Base-by-base conservation (phyloP, 30 jellyfish, hydroid and myxozoan species). In the Pseudorhiza aurosa region DNA sequence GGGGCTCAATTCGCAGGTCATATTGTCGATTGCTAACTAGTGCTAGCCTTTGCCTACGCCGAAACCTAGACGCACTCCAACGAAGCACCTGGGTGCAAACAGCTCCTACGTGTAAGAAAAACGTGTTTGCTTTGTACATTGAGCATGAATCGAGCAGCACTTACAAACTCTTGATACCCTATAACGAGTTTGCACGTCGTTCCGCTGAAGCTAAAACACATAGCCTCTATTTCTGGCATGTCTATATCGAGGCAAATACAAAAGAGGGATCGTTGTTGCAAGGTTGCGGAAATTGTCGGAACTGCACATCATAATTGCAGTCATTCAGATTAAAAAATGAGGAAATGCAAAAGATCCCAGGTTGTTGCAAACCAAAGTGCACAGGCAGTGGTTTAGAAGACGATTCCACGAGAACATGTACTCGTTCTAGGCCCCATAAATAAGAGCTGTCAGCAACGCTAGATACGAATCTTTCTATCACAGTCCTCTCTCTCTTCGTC, bases 11-110 rank as follows among this genome's bases (percentile, higher is more conserved):
- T 14, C 31, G 32, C n/a, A 64, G 77, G 77, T 64, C 77, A 64
- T 24, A 18, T 40, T 49, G 63, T 64, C 77, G 17, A 19, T 53
- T 53, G 67, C 67, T n/a, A 36, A 1, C 67, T 6, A 53, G 35
- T 53, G 67, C 32, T 53, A n/a, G 67, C 24, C 67, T 64, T 64
- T 64, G 77, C 33, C 50, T 29, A n/a, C 35, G 77, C 77, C 77
- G 77, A 64, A 64, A 64, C 27, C 58, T 36, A 24, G 7, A 32
- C 35, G 53, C 21, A 40, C 18, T 30, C 19, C 3, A 3, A 19
- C 9, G 22, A 32, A 32, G 17, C 77, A 64, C 77, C 77, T 64
- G 77, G 77, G 11, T 53, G 67, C 19, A 10, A 53, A 19, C 67
- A 4, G 67, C 67, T 53, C 1, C 36, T 3, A 53, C 5, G 35